These are phyloP conservation scores for Ctenochaetus hawaiiensis DNA, from an alignment of 2,797 vertebrate species.

Conservation along the genomic window DNA sequence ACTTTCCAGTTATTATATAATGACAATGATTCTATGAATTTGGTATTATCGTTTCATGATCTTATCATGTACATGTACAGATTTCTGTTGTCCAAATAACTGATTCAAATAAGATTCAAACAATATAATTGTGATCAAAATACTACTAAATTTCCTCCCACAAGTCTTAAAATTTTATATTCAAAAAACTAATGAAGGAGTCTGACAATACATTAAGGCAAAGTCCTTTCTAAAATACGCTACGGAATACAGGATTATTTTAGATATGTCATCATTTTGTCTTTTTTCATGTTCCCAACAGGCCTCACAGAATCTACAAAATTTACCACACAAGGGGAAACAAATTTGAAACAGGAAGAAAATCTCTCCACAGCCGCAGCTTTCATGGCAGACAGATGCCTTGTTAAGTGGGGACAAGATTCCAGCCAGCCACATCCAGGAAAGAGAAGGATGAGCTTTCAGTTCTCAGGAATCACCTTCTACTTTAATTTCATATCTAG, in stretches of 20 bases:
- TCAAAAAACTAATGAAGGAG: conserved; percentile 1
- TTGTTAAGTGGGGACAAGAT: conserved; percentile 37
- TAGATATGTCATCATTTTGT: conserved; percentile 14
- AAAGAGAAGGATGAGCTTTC: conserved; percentile 46
- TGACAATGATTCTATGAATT: not conserved
- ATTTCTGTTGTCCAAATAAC: not conserved
- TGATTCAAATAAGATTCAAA: not conserved
- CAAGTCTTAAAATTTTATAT: no score
- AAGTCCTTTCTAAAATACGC: not conserved
- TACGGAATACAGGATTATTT: conserved; percentile 14
- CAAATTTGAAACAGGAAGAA: conserved; percentile 17
- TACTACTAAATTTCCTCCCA: no score
- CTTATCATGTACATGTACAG: no score
- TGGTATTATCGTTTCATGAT: not conserved
- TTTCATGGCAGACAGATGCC: not conserved
- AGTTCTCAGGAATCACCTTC: conserved; percentile 61
- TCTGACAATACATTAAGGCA: no score
- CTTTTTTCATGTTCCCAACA: conserved; percentile 21
- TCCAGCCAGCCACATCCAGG: conserved; percentile 32
- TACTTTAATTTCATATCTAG: conserved; percentile 71
- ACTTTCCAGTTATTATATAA: not conserved
- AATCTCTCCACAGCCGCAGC: not conserved
- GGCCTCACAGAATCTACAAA: not conserved
- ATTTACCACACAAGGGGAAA: not conserved
- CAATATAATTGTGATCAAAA: no score